Conservation (phyloP, 2,113 vertebrate species). For the Taxidea taxus region DNA sequence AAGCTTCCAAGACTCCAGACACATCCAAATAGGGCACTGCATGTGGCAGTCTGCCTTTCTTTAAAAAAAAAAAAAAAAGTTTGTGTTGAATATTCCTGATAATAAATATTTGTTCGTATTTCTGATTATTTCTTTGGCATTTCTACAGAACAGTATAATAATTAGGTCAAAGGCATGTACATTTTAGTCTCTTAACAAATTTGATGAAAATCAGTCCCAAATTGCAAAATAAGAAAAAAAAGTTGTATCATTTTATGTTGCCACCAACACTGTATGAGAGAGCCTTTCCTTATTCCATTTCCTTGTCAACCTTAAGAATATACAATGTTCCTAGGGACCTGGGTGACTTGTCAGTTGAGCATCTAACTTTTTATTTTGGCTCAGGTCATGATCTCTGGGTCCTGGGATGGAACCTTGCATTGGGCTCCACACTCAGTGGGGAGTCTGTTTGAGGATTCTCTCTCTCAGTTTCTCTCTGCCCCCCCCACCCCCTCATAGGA, state of each 20-base stretch:
- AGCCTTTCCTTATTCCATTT: not conserved
- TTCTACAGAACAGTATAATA: not conserved
- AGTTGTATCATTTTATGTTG: not conserved
- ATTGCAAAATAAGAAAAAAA: not conserved
- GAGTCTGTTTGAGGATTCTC: not conserved
- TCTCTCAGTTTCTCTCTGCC: not conserved
- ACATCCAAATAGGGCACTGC: not conserved
- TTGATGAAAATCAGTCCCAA: not conserved
- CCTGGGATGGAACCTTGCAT: not conserved
- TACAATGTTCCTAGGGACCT: not conserved
- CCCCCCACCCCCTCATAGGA: no score
- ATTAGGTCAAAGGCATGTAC: not conserved
- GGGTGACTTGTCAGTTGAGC: not conserved
- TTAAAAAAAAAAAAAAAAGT: not conserved
- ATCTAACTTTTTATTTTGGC: not conserved
- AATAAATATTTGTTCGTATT: not conserved
- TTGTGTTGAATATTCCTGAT: not conserved
- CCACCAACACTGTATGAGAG: not conserved
- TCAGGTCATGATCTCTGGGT: not conserved
- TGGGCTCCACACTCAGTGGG: not conserved
- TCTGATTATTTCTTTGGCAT: not conserved
- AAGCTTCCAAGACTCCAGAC: not conserved
- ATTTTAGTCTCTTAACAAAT: slow-evolving; percentile 13
- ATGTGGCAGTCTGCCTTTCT: not conserved
- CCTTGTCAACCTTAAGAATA: not conserved